Evolutionary conservation across 2,113 vertebrate genomes (phyloP), one percentile per base, ranked within the genome.

Genomic region (Onychostruthus taczanowskii): DNA sequence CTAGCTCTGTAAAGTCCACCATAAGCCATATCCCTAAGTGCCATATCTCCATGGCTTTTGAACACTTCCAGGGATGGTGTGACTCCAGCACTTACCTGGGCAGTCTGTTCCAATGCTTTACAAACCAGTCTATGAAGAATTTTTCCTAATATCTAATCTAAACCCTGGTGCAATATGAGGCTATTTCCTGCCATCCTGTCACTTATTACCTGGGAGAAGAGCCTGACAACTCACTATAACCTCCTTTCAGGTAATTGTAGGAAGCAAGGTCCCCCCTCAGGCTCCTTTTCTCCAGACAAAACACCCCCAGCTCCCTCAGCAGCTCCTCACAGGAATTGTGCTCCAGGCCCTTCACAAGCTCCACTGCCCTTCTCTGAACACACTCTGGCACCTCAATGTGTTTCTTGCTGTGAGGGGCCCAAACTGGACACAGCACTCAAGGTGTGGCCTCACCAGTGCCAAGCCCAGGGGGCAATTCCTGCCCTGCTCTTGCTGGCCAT

Each of bases 371-470:
- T 58, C 50, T 58, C 64, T 20, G 13, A 21, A 56, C 33, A 14
- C 1, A 1, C 19, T 44, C 22, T 21, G 31, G 23, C 43, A 28
- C 13, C 12, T 66, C 81, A 31, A 9, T 35, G 7, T 27, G n/a
- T 19, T 15, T n/a, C 28, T 31, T 27, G 24, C 7, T 22, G 17
- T 66, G 59, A 78, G 24, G n/a, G 21, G 12, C 14, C 1, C 44
- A 72, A 59, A 72, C 9, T 16, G 13, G 10, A 52, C 5, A 11
- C 24, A 52, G 6, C 0, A 41, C 8, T 58, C 0, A 1, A 66
- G 24, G 8, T 26, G 24, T 2, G 7, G 14, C 66, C 58, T 41
- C 74, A 44, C 5, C 37, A 79, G 16, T 16, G 14, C 8, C 0
- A 0, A 58, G 33, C 13, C 13, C 11, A 44, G 11, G 9, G 12